These are phyloP conservation scores for Trochalopteron elliotii DNA, from an alignment of 2,113 vertebrate species.

Conservation along the genomic window DNA sequence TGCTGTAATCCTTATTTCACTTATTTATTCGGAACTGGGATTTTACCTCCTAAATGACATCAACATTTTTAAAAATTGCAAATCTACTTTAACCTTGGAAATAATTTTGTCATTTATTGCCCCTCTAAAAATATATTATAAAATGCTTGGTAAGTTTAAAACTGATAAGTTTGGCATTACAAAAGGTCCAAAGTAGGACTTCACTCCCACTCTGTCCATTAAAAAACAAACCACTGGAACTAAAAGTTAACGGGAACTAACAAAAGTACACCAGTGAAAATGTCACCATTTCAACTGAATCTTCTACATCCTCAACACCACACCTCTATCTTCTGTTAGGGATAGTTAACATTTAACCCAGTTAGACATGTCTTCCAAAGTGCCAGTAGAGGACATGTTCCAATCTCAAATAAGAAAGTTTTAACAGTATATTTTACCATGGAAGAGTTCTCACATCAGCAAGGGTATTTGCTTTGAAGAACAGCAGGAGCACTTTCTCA, in stretches of 20 bases:
- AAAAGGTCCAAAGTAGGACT: background rate
- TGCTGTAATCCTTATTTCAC: background rate
- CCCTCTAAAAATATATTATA: background rate
- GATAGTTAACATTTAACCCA: background rate
- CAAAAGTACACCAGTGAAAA: background rate
- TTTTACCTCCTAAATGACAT: background rate
- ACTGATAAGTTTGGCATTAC: background rate
- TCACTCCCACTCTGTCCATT: background rate
- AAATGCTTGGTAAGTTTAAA: background rate
- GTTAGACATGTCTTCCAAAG: background rate
- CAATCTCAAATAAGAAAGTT: background rate
- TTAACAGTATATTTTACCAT: background rate
- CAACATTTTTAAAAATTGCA: background rate
- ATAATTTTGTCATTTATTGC: background rate
- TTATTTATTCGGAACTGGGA: rapidly evolving
- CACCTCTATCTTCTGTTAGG: background rate
- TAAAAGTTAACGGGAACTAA: background rate
- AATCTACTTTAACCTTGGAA: background rate
- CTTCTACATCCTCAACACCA: background rate
- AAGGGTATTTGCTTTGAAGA: background rate
- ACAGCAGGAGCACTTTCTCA: background rate
- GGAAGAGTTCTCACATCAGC: background rate
- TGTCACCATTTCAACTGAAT: background rate
- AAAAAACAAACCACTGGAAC: background rate
- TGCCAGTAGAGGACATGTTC: background rate